phyloP scores from a whole-genome alignment of 2,113 vertebrate species.

The Typhlomys cinereus region DNA sequence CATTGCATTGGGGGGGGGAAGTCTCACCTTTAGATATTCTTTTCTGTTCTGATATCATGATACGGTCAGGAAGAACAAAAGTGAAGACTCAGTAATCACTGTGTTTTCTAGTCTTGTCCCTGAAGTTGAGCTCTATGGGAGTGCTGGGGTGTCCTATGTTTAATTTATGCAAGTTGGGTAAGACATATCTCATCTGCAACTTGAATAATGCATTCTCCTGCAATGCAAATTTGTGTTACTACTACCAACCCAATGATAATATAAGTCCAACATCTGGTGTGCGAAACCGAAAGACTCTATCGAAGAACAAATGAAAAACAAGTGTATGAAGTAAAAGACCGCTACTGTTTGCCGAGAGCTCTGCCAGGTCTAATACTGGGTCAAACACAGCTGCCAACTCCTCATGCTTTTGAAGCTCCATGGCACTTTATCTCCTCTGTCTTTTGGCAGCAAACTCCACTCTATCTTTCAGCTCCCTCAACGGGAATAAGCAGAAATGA shows the following conservation, averaged over 20 bases:
- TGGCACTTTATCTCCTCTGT: neutral
- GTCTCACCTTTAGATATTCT: neutral
- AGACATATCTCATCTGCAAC: conserved; percentile 23
- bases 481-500: conserved; percentile 25
- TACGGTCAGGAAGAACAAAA: neutral
- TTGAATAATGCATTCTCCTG: conserved; percentile 56
- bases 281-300: conserved; percentile 23
- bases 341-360: conserved; percentile 25
- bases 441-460: neutral
- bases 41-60: neutral
- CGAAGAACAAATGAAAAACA: conserved; percentile 52
- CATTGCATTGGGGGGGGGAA: conserved; percentile 4
- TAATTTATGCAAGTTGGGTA: conserved; percentile 63
- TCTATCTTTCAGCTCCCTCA: neutral
- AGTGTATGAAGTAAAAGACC: conserved; percentile 8
- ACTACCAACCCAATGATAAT: conserved; percentile 39
- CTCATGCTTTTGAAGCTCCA: conserved; percentile 36
- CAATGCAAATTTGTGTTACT: conserved; percentile 45
- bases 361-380: conserved; percentile 21
- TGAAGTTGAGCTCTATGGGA: neutral
- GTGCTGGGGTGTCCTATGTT: conserved; percentile 35
- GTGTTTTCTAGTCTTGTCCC: neutral
- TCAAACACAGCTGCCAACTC: conserved; percentile 48
- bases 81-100: neutral
- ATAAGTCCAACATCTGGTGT: conserved; percentile 51